Evolutionary conservation across 2,797 vertebrate species (phyloP).

Genomic region (Coregonus ussuriensis): DNA sequence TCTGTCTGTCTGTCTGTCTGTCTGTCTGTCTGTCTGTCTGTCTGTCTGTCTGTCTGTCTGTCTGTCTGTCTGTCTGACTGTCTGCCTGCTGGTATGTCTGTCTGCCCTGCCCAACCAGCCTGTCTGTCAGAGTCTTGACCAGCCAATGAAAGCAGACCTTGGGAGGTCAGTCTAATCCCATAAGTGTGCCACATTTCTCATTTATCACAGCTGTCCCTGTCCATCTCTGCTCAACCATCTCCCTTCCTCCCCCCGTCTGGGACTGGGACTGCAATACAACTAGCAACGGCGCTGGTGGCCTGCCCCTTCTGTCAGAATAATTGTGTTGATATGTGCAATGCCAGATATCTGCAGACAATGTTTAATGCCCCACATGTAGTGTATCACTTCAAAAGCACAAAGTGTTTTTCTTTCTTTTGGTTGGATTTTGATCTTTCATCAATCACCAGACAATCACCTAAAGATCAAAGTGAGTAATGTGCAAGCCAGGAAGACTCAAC

Average conservation of each 20-base stretch:
- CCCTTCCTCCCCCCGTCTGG: background rate
- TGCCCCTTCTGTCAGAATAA: background rate
- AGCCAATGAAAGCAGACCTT: constrained; percentile 69
- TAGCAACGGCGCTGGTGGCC: background rate
- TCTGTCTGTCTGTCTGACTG: too few species aligned
- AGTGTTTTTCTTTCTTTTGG: too few species aligned
- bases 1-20: too few species aligned
- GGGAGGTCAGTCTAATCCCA: constrained; percentile 68
- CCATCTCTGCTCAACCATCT: constrained; percentile 66
- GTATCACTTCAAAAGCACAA: too few species aligned
- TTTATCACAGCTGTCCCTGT: constrained; percentile 80
- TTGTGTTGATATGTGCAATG: background rate
- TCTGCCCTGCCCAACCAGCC: background rate
- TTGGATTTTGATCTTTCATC: too few species aligned
- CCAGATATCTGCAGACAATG: background rate
- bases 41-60: too few species aligned
- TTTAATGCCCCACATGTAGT: too few species aligned
- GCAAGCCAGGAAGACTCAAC: background rate
- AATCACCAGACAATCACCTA: background rate
- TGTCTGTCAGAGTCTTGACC: background rate
- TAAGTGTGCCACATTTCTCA: constrained; percentile 65
- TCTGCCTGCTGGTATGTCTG: too few species aligned
- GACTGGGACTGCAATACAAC: background rate
- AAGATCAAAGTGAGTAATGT: background rate
- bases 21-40: too few species aligned